Percentiles rank a stretch among this genome's conserved stretches.
Conservation (phyloP, 2,797 vertebrate genomes). For the Mormyrus proboscirostris region DNA sequence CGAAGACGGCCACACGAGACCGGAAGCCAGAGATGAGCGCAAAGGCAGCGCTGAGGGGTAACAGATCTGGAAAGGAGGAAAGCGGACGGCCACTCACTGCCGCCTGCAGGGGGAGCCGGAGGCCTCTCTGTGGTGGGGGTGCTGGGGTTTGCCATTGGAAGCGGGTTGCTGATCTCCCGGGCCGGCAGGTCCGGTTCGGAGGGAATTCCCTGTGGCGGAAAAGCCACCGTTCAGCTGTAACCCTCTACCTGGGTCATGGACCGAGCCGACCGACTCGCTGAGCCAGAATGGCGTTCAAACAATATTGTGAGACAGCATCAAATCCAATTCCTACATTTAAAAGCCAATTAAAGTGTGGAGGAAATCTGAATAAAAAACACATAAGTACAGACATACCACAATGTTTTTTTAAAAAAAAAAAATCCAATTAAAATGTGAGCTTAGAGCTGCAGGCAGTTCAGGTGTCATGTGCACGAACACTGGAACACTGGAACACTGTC, state of each 20-base stretch:
- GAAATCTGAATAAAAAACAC: not conserved
- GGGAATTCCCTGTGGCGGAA: conserved; percentile 57
- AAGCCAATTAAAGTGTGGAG: not conserved
- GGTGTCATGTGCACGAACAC: not conserved
- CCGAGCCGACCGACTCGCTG: not conserved
- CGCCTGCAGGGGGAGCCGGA: conserved; percentile 38
- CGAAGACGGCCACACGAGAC: not conserved
- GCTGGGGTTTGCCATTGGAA: conserved; percentile 33
- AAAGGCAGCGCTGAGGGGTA: not conserved
- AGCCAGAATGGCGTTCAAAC: not conserved
- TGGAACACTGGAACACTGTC: not conserved
- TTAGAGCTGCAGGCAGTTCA: not conserved
- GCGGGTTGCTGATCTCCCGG: conserved; percentile 48
- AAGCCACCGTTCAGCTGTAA: not conserved
- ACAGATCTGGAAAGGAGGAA: conserved; percentile 10
- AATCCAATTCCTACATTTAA: not conserved
- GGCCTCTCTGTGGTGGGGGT: conserved; percentile 38
- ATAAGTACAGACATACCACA: not conserved
- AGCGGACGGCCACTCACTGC: conserved; percentile 42
- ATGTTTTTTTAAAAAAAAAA: not conserved
- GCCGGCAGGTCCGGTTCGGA: conserved; percentile 50
- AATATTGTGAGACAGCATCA: not conserved
- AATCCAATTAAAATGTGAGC: not conserved
- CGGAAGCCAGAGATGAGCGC: not conserved
- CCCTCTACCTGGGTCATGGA: not conserved